A percentile compares a stretch with the other conserved stretches of the same genome.
Evolutionary conservation across 2,113 vertebrate genomes (phyloP).

Genomic region (Bubo scandiacus): DNA sequence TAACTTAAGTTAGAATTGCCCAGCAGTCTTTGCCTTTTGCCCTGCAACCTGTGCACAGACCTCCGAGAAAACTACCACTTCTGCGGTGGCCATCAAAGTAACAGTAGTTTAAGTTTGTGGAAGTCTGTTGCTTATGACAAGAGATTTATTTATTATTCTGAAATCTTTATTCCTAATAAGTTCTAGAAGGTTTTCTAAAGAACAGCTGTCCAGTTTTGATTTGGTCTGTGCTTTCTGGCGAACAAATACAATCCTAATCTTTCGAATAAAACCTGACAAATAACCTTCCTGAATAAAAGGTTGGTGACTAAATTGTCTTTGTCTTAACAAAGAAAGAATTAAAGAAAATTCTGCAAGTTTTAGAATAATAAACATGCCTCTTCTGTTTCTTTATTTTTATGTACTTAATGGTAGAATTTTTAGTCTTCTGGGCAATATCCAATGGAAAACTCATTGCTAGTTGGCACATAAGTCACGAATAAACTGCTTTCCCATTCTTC

Average conservation of each 20-base stretch:
- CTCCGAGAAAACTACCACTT: background rate
- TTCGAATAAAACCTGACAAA: background rate
- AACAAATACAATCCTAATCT: background rate
- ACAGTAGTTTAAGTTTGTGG: background rate
- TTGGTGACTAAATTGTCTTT: background rate
- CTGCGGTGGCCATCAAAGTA: background rate
- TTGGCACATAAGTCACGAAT: background rate
- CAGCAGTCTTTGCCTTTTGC: background rate
- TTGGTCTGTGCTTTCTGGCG: background rate
- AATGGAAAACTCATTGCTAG: background rate
- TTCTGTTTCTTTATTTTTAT: background rate
- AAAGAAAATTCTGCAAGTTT: background rate
- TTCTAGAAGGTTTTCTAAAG: background rate
- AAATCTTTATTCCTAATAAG: background rate
- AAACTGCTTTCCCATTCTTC: background rate
- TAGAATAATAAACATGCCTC: background rate
- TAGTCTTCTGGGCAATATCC: background rate
- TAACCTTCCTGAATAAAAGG: background rate
- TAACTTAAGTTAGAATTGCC: background rate
- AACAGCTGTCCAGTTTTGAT: background rate
- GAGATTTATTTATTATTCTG: background rate
- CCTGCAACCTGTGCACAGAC: background rate
- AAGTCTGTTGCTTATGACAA: background rate
- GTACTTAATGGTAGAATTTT: background rate
- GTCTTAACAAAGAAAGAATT: background rate